Evolutionary conservation across 2,888 invertebrate species (phyloP), one percentile per base, ranked within the genome.

Genomic region (Neria commutata): DNA sequence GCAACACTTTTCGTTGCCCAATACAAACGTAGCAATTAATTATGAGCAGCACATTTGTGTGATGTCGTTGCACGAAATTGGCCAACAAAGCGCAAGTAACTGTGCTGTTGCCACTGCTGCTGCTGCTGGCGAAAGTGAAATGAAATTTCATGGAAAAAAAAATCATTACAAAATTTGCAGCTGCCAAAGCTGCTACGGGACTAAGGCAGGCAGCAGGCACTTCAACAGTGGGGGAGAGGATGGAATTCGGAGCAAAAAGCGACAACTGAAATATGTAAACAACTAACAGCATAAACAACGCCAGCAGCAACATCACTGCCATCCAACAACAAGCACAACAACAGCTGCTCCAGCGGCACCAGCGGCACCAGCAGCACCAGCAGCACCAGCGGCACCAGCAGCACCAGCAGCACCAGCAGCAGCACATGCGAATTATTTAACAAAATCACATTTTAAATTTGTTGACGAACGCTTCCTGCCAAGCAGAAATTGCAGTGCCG

Each of bases 1-100:
- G 37, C n/a, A 37, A n/a, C 37, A 37, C n/a, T 3, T 42, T 56
- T 4, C 33, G 46, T 57, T 57, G 52, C 52, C 48, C 42, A 49
- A 46, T 45, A 50, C 37, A 54, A 54, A 46, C 51, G 42, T 19
- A 21, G 47, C 46, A 54, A 56, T 56, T 60, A 56, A 56, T 60
- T 57, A 51, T 60, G 55, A 54, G 50, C 40, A n/a, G n/a, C n/a
- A n/a, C n/a, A n/a, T n/a, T n/a, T 49, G 33, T 50, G 58, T 58
- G 53, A 48, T 47, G 48, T 21, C 26, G 25, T 0, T 11, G 48
- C 14, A 5, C 25, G n/a, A 6, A n/a, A 37, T 17, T 37, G 11
- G 8, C n/a, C 5, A 46, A 5, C 46, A n/a, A n/a, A n/a, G n/a
- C n/a, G n/a, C n/a, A n/a, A n/a, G n/a, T n/a, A n/a, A n/a, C n/a